phyloP scores from a whole-genome alignment of 2,113 vertebrate genomes.

The Egretta garzetta region DNA sequence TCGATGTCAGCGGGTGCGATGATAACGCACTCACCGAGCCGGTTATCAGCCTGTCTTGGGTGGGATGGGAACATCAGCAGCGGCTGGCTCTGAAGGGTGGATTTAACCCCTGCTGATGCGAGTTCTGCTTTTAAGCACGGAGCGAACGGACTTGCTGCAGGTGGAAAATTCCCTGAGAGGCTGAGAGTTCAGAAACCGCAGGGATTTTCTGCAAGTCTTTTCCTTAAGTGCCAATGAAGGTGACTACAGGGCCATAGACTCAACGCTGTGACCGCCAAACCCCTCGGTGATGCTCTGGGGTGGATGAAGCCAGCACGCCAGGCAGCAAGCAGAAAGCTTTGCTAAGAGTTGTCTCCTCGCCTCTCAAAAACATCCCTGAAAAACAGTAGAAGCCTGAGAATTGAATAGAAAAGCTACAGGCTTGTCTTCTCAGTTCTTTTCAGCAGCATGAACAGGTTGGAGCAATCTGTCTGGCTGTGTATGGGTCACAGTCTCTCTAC shows the following conservation, averaged over 20 bases:
- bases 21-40: background rate
- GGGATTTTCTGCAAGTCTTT: background rate
- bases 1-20: background rate
- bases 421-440: background rate
- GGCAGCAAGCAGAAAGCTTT: background rate
- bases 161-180: background rate
- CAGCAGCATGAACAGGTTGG: background rate
- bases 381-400: background rate
- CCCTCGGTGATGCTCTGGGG: background rate
- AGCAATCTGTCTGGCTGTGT: background rate
- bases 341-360: background rate
- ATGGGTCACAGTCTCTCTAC: background rate
- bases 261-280: rapidly evolving
- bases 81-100: background rate
- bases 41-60: background rate
- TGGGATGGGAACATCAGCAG: background rate
- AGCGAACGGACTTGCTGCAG: background rate
- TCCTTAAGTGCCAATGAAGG: background rate
- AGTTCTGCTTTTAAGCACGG: background rate
- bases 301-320: rapidly evolving
- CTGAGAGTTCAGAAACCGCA: background rate
- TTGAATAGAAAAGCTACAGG: background rate
- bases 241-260: background rate
- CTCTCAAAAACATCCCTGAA: background rate
- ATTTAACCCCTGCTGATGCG: background rate